phyloP scores from a whole-genome alignment of 2,797 vertebrate species.

The Bradypodion pumilum region DNA sequence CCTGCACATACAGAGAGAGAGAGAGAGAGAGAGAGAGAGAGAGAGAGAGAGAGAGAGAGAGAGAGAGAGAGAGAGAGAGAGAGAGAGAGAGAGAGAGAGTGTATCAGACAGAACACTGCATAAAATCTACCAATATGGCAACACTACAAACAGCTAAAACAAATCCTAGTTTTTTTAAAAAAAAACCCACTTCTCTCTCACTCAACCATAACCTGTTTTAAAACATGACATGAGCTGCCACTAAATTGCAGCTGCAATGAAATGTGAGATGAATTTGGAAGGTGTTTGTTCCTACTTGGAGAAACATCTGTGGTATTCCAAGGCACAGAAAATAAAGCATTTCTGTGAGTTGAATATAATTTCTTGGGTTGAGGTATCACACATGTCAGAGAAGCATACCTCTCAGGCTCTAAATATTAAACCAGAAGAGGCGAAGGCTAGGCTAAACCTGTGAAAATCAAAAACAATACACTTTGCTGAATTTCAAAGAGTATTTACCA shows the following conservation, averaged over 20 bases:
- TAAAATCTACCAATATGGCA: conserved; percentile 18
- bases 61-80: background rate
- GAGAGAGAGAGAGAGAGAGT: too few relatives aligned
- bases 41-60: too few relatives aligned
- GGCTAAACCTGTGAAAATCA: too few relatives aligned
- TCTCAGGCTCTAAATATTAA: too few relatives aligned
- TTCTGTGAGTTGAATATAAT: background rate
- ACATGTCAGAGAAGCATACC: background rate
- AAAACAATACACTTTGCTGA: too few relatives aligned
- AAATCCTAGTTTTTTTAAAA: conserved; percentile 3
- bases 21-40: too few relatives aligned
- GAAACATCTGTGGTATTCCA: conserved; percentile 1
- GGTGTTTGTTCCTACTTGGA: conserved; percentile 1
- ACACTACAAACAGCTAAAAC: conserved; percentile 42
- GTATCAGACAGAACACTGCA: background rate
- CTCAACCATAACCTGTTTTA: background rate
- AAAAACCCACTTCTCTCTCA: background rate
- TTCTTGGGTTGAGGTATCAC: background rate
- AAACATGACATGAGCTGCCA: conserved; percentile 7
- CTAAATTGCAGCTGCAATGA: conserved; percentile 23
- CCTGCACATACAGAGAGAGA: background rate
- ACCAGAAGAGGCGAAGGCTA: too few relatives aligned
- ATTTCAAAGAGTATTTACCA: too few relatives aligned
- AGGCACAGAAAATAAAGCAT: background rate
- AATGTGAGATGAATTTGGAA: conserved; percentile 31